Evolutionary conservation across 2,888 invertebrate species (phyloP), one percentile per base, ranked within the genome.

Genomic region (Cyaniris semiargus): DNA sequence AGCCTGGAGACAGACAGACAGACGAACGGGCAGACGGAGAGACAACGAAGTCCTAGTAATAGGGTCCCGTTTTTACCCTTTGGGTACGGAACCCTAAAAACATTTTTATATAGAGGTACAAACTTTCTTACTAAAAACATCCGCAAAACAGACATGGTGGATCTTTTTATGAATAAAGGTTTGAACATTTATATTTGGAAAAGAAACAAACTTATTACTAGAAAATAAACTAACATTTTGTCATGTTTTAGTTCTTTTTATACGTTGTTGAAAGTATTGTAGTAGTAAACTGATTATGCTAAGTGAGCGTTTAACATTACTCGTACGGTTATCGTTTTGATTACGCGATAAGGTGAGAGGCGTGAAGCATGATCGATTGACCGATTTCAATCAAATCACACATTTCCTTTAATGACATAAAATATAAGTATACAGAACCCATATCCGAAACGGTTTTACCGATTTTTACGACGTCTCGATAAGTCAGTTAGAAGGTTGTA

Each of bases 331-430:
- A 71, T 71, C 71, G 34, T 18, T 70, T 70, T 7, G 38, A 71
- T 71, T 38, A 71, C 10, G 6, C 6, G 66, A 66, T 66, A 66
- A 66, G 31, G 66, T 38, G 38, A 44, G 58, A 75, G 75, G 60
- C 76, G 78, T 78, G 78, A 77, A 78, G 76, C 78, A 75, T 75
- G 74, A 10, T 75, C 58, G 75, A 71, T 38, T 38, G 38, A n/a
- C 71, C n/a, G 38, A 38, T 71, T 71, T 71, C 71, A 71, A 71
- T 71, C 71, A 66, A 60, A 66, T 66, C 66, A 66, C 27, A 27
- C 31, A 31, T 66, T 66, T 4, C 5, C 66, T 15, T 27, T 27
- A 5, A 15, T 66, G 27, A 66, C 27, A 66, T 66, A 8, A 23
- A 60, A 60, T 23, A 3, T 3, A 10, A 21, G 8, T 23, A 6